Evolutionary conservation across 2,113 vertebrate genomes (phyloP).

Genomic region (Lanius collurio): DNA sequence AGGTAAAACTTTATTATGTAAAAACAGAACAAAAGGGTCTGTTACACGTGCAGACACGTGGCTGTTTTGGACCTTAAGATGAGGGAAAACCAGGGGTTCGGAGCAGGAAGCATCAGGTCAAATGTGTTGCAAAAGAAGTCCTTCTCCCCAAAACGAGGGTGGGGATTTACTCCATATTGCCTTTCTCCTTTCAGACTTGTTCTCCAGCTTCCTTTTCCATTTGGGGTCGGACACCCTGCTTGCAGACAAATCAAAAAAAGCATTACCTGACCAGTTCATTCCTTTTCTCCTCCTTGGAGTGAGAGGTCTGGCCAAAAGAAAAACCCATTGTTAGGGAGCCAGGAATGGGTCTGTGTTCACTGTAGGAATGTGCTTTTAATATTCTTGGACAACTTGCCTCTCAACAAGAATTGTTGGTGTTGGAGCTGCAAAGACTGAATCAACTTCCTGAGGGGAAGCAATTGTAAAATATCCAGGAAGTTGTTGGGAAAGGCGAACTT

Average conservation of each 20-base stretch:
- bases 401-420: conserved; percentile 66
- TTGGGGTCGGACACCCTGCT: accelerated
- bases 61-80: neutral
- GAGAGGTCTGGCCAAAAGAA: neutral
- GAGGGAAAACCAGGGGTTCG: neutral
- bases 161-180: neutral
- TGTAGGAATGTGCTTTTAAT: conserved; percentile 33
- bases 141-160: accelerated
- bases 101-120: neutral
- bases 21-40: neutral
- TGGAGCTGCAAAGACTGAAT: conserved; percentile 69
- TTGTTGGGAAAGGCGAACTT: conserved; percentile 69
- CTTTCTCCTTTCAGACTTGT: neutral
- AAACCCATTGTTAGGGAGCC: conserved; percentile 14
- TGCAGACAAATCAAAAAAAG: neutral
- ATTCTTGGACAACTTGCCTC: conserved; percentile 53
- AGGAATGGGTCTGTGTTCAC: neutral
- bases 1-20: neutral
- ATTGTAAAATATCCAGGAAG: conserved; percentile 80
- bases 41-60: accelerated
- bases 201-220: neutral
- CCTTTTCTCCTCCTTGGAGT: neutral
- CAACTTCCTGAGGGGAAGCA: conserved; percentile 79
- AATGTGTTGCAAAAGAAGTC: neutral
- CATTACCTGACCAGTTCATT: neutral